Evolutionary conservation across 2,797 vertebrate genomes (phyloP).

Genomic region (Numenius phaeopus): DNA sequence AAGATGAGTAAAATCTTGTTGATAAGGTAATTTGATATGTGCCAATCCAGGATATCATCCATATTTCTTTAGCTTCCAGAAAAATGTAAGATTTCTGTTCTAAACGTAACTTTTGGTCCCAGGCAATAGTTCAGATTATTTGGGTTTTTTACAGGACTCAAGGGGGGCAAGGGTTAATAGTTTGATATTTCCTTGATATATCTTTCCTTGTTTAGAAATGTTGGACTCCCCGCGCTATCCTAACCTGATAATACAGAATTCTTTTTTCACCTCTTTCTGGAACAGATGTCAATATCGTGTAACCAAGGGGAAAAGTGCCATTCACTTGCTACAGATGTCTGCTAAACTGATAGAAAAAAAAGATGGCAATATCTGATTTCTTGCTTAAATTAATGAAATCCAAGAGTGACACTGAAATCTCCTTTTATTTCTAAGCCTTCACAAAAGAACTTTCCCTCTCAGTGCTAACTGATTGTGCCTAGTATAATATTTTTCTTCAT

Average conservation of each 20-base stretch:
- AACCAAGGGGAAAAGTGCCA: neutral
- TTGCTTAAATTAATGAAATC: neutral
- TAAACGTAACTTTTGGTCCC: neutral
- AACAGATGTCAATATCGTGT: neutral
- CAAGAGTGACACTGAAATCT: neutral
- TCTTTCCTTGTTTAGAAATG: neutral
- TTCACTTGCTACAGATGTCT: neutral
- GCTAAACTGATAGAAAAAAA: neutral
- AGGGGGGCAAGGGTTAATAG: neutral
- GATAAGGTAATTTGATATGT: neutral
- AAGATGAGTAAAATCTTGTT: neutral
- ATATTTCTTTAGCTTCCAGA: neutral
- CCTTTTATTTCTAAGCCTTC: neutral
- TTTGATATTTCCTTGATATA: neutral
- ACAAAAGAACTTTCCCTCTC: neutral
- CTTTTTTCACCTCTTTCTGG: neutral
- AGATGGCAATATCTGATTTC: neutral
- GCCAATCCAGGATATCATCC: neutral
- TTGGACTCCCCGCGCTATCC: neutral
- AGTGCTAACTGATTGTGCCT: neutral
- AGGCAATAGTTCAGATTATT: neutral
- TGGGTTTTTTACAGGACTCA: neutral
- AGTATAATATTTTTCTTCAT: conserved; percentile 47
- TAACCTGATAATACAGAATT: neutral
- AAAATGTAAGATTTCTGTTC: neutral